Base-by-base conservation (phyloP, 2,797 vertebrate species). In the Eremophila alpestris region DNA sequence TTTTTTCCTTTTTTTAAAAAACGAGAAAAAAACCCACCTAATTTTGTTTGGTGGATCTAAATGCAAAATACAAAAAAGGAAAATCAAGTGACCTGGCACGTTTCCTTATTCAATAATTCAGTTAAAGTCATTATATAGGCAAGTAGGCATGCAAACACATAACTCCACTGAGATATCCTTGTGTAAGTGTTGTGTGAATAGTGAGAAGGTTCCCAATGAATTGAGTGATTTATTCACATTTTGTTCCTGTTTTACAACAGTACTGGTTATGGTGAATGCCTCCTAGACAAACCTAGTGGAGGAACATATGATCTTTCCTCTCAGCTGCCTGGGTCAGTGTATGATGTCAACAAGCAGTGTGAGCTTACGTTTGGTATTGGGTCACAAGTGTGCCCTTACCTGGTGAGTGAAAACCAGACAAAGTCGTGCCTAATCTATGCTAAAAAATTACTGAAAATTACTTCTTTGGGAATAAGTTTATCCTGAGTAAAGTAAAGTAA, bases 251-350 rank as follows among this genome's bases (percentile, higher is more conserved):
- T 83, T 78, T 85, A 34, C 79, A 52, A 91, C 48, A 99, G 99
- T 93, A 99, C 99, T 54, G 99, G 99, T 54, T 99, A 99, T 78
- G 99, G 99, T 64, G 99, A 99, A 92, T 99, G 99, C 95, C 98
- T 99, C 43, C 98, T 99, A 54, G 99, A 99, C 89, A 99, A 99
- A 95, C 99, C 99, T 8, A 98, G 95, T 56, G 98, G 97, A 83
- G 98, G 98, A 95, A 97, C 97, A 13, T 99, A 99, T 10, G 98
- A 99, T 73, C 98, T 99, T 81, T 98, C 98, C 40, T 97, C 97
- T 76, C 98, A 99, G 85, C 98, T 99, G 15, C 99, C 99, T 40
- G 99, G 99, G 62, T 98, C 98, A 75, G 92, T 98, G 69, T 99
- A 99, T 96, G 99, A 99, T 78, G 99, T 98, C 90, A 99, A 99